Percentiles rank a stretch among this genome's conserved stretches.
These are phyloP conservation scores for Isotomurus palustris DNA, from an alignment of 2,888 invertebrate species.

Conservation along the genomic window DNA sequence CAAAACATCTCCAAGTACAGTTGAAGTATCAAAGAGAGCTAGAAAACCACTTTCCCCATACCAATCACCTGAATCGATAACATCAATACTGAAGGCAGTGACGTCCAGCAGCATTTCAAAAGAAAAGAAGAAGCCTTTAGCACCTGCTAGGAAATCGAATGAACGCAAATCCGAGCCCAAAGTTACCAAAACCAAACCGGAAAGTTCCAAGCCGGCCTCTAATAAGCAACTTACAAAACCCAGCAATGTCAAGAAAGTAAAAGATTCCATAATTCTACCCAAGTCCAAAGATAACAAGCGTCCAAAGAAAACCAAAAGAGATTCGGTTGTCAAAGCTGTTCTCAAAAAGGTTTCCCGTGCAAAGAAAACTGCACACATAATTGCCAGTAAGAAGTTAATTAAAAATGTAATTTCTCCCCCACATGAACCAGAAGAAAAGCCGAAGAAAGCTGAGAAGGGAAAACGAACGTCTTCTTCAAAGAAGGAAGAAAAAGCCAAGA, in stretches of 20 bases:
- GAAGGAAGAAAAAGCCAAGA: slow-evolving; percentile 1
- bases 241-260: slow-evolving; percentile 6
- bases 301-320: slow-evolving; percentile 6
- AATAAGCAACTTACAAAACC: not conserved
- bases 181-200: slow-evolving; percentile 1
- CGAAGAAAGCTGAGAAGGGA: slow-evolving; percentile 1
- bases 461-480: not conserved
- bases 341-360: too few relatives aligned
- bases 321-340: not conserved
- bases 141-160: not conserved
- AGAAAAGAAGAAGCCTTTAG: not conserved
- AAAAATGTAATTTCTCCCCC: not conserved
- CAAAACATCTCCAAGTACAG: too few relatives aligned
- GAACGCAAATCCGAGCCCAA: not conserved
- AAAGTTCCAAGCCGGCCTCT: not conserved
- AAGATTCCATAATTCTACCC: slow-evolving; percentile 1
- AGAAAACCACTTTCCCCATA: slow-evolving; percentile 16
- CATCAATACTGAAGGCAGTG: not conserved
- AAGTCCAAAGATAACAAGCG: not conserved
- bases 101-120: too few relatives aligned
- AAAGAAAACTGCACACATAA: too few relatives aligned
- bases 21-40: slow-evolving; percentile 25
- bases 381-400: not conserved
- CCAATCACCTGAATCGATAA: slow-evolving; percentile 24
- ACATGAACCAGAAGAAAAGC: not conserved